Percentiles rank a stretch among this genome's conserved stretches.
Conservation (phyloP, 2,113 vertebrate species). For the Erinaceus europaeus region DNA sequence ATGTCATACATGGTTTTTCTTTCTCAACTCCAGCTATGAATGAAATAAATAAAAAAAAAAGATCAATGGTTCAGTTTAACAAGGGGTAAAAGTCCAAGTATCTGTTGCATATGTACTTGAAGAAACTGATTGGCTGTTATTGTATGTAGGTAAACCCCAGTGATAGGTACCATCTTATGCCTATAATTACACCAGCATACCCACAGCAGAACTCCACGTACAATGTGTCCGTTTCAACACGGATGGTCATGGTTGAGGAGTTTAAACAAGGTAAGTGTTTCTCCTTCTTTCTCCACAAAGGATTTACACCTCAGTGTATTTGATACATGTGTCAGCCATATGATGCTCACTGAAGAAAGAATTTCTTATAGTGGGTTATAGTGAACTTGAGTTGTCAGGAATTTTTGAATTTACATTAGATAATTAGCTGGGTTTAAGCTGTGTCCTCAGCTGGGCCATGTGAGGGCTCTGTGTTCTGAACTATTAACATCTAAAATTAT, state of each 20-base stretch:
- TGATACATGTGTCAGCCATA: neutral
- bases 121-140: slow-evolving; percentile 89
- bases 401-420: too few relatives aligned
- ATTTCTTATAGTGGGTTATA: neutral
- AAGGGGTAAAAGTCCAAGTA: slow-evolving; percentile 82
- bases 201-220: slow-evolving; percentile 95
- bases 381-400: too few relatives aligned
- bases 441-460: neutral
- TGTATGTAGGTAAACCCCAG: slow-evolving; percentile 90
- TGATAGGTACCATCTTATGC: slow-evolving; percentile 95
- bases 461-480: neutral
- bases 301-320: slow-evolving; percentile 36
- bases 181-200: slow-evolving; percentile 96
- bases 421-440: neutral
- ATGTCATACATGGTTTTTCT: slow-evolving; percentile 61
- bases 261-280: slow-evolving; percentile 91
- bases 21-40: slow-evolving; percentile 75
- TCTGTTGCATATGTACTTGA: slow-evolving; percentile 83
- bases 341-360: neutral
- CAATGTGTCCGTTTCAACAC: slow-evolving; percentile 93
- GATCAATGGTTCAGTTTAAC: slow-evolving; percentile 76
- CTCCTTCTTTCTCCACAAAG: slow-evolving; percentile 68
- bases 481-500: neutral
- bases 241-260: slow-evolving; percentile 93
- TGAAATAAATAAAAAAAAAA: slow-evolving; percentile 65